These are phyloP conservation scores for Drosophila quadrilineata DNA, from an alignment of 1,140 invertebrate genomes.

Conservation along the genomic window DNA sequence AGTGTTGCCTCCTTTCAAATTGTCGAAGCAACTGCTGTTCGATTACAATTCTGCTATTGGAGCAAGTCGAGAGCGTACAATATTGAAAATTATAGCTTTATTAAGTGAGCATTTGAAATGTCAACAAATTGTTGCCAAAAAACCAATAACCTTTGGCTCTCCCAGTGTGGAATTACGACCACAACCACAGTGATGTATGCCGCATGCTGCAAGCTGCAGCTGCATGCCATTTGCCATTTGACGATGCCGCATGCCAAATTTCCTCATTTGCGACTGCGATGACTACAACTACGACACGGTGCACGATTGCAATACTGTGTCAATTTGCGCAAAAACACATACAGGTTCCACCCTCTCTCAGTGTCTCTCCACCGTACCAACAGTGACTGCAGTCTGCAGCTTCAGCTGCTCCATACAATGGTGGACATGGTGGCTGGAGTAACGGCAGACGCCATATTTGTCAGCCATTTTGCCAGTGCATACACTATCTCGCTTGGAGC, in stretches of 20 bases:
- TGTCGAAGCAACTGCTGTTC: neutral
- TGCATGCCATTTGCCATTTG: neutral
- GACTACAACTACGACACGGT: neutral
- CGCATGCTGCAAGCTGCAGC: too few relatives aligned
- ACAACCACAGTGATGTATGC: conserved; percentile 1
- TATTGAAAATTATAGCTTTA: conserved; percentile 72
- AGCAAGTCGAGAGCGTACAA: conserved; percentile 18
- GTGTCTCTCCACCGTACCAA: too few relatives aligned
- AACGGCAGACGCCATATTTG: conserved; percentile 62
- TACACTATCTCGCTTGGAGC: conserved; percentile 6
- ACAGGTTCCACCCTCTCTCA: too few relatives aligned
- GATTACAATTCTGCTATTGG: too few relatives aligned
- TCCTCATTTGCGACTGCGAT: neutral
- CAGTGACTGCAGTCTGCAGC: conserved; percentile 1
- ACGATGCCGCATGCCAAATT: neutral
- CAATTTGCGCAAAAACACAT: conserved; percentile 63
- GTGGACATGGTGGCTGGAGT: conserved; percentile 25
- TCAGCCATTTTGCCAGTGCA: conserved; percentile 37
- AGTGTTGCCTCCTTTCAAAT: neutral
- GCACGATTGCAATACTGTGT: conserved; percentile 44
- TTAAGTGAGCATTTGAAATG: conserved; percentile 60
- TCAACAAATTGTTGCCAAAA: conserved; percentile 47
- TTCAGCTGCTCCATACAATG: conserved; percentile 10
- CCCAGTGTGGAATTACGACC: neutral
- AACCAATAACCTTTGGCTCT: conserved; percentile 50